Base-by-base conservation (phyloP, 2,797 vertebrate species). In the Melopsittacus undulatus region DNA sequence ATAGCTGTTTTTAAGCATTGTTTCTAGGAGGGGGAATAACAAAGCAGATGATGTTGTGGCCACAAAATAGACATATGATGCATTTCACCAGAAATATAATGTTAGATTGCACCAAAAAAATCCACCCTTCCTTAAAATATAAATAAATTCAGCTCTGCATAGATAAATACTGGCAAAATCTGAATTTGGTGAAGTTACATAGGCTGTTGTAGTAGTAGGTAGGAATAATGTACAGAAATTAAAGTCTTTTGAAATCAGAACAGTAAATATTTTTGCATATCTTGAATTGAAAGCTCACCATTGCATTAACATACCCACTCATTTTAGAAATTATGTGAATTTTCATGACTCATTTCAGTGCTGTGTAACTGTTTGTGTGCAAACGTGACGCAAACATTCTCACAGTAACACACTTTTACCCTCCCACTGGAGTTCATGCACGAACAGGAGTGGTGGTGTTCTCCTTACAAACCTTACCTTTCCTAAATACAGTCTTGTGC, bases 291-390 rank as follows among this genome's bases (percentile, higher is more conserved):
- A 94, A 26, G 80, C 74, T 94, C 89, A 82, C 81, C 51, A 74
- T 77, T 93, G 59, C 78, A 87, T 95, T 96, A 95, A 87, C 70
- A 76, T 84, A 93, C 69, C 78, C 74, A 80, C 78, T 89, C 89
- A 68, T 90, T 94, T 95, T 89, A 93, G 93, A 96, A 91, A 83
- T 68, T 40, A n/a, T 77, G 86, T 90, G 94, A 90, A 95, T 95
- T 95, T 93, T 96, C 87, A 72, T 97, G 93, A 95, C 81, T 96
- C 90, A 95, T 89, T 87, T 92, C 90, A 85, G 82, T 86, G 87
- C 84, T 96, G 66, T 72, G 67, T 75, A 96, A 94, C 91, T 85
- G 95, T 93, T 97, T 93, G 90, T 94, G 95, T 94, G 94, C 87
- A 96, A 91, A 96, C 94, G 42, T 85, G 87, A 62, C 30, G 85